These are phyloP conservation scores for Nemoura dubitans DNA, from an alignment of 2,888 invertebrate species.

Conservation along the genomic window DNA sequence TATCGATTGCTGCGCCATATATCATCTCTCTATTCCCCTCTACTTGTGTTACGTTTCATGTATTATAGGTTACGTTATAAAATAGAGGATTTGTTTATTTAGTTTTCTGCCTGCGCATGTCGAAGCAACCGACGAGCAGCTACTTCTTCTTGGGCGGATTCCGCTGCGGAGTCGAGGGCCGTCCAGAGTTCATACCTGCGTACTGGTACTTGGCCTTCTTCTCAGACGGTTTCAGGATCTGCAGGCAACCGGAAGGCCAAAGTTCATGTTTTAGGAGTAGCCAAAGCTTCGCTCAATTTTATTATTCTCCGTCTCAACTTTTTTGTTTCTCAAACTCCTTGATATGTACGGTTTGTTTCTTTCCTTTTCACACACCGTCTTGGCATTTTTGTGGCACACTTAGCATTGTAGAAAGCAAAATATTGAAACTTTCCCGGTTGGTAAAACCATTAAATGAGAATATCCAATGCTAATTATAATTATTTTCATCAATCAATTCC, in stretches of 20 bases:
- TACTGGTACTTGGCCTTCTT: slow-evolving; percentile 99
- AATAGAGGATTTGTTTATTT: slow-evolving; percentile 37
- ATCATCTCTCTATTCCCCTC: neutral
- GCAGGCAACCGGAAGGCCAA: slow-evolving; percentile 51
- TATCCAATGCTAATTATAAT: too few relatives aligned
- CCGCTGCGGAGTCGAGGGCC: slow-evolving; percentile 86
- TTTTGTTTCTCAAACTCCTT: too few relatives aligned
- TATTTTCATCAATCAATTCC: too few relatives aligned
- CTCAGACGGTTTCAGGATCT: slow-evolving; percentile 99
- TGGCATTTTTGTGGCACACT: too few relatives aligned
- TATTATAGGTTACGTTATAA: slow-evolving; percentile 21
- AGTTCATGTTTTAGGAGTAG: neutral
- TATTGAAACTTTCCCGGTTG: too few relatives aligned
- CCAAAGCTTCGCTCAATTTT: too few relatives aligned
- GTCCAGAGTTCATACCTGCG: slow-evolving; percentile 84
- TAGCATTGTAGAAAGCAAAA: too few relatives aligned
- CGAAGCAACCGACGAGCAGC: slow-evolving; percentile 55
- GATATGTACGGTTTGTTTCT: too few relatives aligned
- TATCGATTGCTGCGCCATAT: slow-evolving; percentile 18
- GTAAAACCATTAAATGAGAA: too few relatives aligned
- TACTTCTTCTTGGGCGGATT: slow-evolving; percentile 73
- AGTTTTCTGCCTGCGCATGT: slow-evolving; percentile 29
- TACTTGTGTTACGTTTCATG: neutral
- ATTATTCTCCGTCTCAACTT: too few relatives aligned
- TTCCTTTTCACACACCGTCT: too few relatives aligned